Evolutionary conservation across 1,140 invertebrate species (phyloP).

Genomic region (Sipha flava): DNA sequence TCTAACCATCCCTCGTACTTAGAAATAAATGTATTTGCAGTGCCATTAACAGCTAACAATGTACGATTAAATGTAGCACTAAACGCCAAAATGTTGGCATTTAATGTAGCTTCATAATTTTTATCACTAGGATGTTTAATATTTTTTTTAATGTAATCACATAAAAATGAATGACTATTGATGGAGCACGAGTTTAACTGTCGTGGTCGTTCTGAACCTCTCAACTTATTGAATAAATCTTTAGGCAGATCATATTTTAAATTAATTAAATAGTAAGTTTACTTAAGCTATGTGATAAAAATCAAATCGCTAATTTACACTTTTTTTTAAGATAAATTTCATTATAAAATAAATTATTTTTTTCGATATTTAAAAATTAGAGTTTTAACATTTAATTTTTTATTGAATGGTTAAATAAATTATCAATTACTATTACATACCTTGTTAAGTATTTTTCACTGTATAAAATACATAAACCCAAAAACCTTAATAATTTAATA

Average conservation of each 20-base stretch:
- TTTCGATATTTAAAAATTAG: too few species aligned
- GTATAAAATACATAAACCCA: too few species aligned
- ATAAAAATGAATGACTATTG: not conserved
- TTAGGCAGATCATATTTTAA: not conserved
- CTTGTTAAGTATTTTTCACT: too few species aligned
- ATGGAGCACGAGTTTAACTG: not conserved
- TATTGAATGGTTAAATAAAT: too few species aligned
- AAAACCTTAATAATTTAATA: too few species aligned
- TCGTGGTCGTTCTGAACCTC: not conserved
- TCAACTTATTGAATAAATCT: conserved; percentile 6
- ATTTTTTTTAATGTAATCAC: not conserved
- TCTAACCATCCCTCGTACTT: not conserved
- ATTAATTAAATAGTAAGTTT: not conserved
- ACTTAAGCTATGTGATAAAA: not conserved
- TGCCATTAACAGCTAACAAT: not conserved
- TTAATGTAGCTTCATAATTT: not conserved
- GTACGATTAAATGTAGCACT: not conserved
- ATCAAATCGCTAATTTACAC: not conserved
- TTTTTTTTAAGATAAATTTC: not conserved
- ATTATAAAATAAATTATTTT: too few species aligned
- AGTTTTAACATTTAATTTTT: too few species aligned
- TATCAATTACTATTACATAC: too few species aligned
- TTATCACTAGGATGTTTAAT: not conserved
- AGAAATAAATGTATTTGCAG: not conserved
- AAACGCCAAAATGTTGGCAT: not conserved